Evolutionary conservation across 2,797 vertebrate species (phyloP), one percentile per base, ranked within the genome.

Genomic region (Myotis pilosus): DNA sequence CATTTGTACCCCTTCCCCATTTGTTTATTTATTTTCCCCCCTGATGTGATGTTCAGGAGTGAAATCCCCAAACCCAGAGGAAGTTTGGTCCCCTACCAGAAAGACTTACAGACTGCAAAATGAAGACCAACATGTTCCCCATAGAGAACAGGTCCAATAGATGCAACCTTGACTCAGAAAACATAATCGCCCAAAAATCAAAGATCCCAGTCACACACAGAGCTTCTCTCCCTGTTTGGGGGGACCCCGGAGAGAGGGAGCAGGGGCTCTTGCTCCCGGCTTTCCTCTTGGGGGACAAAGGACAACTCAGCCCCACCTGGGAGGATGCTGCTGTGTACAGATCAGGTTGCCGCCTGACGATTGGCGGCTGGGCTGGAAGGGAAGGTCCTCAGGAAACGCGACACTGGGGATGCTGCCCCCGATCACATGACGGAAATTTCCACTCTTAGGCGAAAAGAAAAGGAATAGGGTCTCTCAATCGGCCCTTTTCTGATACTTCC

Each of bases 341-440:
- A 96, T 97, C 97, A 96, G 94, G 96, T 98, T 97, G 97, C 97
- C 20, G 53, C 86, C 55, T 36, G 30, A 16, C 28, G 88, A 98
- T 97, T 97, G 97, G 97, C 36, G 94, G 94, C 76, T 68, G n/a
- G 33, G 68, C 88, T 95, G 68, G 91, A 96, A 96, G 97, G 97
- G 94, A 97, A 97, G 97, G 96, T 96, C 96, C 93, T 41, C 86
- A 85, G 96, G 96, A 97, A 97, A 96, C 28, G 96, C 96, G 95
- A 96, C 96, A 88, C 97, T 95, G 90, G 93, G 97, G 97, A 97
- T 97, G 97, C 96, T 95, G 96, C 97, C 97, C 97, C 96, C 96
- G 93, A 96, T 96, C 97, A 97, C 96, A 97, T 94, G 95, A 97
- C 92, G 97, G 98, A 98, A 97, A 98, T 97, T 97, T 98, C 97